phyloP scores from a whole-genome alignment of 2,797 vertebrate genomes.

The Trematomus bernacchii region DNA sequence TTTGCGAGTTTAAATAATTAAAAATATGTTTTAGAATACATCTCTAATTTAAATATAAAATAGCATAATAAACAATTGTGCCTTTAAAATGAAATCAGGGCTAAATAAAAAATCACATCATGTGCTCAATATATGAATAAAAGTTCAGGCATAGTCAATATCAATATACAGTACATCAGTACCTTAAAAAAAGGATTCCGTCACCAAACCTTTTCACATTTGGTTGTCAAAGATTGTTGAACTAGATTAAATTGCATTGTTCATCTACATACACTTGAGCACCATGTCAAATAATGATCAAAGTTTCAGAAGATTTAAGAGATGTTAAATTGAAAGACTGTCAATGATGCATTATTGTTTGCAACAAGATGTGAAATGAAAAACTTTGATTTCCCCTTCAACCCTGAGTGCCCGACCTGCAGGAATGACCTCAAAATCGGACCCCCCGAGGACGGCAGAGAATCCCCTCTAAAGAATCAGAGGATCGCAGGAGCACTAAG shows the following conservation, averaged over 20 bases:
- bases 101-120: slow-evolving; percentile 84
- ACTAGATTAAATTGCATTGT: slow-evolving; percentile 56
- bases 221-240: slow-evolving; percentile 65
- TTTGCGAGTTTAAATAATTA: slow-evolving; percentile 82
- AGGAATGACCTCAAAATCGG: slow-evolving; percentile 35
- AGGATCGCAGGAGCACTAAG: slow-evolving; percentile 25
- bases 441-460: slow-evolving; percentile 26
- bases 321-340: slow-evolving; percentile 27
- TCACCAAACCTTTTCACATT: slow-evolving; percentile 67
- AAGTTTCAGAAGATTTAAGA: slow-evolving; percentile 32
- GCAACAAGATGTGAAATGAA: slow-evolving; percentile 29
- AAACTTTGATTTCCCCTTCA: slow-evolving; percentile 36
- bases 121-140: slow-evolving; percentile 83
- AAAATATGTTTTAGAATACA: slow-evolving; percentile 83
- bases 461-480: slow-evolving; percentile 25
- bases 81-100: slow-evolving; percentile 82
- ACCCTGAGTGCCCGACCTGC: slow-evolving; percentile 51
- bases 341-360: slow-evolving; percentile 37
- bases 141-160: slow-evolving; percentile 71
- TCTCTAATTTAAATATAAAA: slow-evolving; percentile 86
- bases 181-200: slow-evolving; percentile 75
- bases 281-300: slow-evolving; percentile 54
- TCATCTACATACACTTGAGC: slow-evolving; percentile 53
- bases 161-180: slow-evolving; percentile 74
- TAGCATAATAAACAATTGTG: slow-evolving; percentile 72